Percentiles rank a stretch among this genome's conserved stretches.
Evolutionary conservation across 2,888 invertebrate species (phyloP).

Genomic region (Calliphora vomitoria): DNA sequence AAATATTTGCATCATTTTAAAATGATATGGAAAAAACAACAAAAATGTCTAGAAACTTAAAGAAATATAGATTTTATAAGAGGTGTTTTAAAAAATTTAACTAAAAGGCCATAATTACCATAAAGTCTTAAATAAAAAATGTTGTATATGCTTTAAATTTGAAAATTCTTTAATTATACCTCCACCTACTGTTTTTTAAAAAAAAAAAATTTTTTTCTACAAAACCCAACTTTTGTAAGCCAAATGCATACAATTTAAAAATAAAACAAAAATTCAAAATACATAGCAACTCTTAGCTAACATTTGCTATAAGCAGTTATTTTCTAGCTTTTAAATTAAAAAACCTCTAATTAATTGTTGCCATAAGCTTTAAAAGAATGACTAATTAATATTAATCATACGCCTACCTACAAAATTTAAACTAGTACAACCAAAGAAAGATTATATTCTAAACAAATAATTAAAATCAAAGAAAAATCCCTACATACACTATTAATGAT

Average conservation of each 20-base stretch:
- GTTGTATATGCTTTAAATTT: too few relatives aligned
- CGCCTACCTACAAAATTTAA: slow-evolving; percentile 28
- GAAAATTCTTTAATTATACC: too few relatives aligned
- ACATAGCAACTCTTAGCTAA: neutral
- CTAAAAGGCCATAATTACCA: neutral
- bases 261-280: slow-evolving; percentile 4
- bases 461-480: slow-evolving; percentile 25
- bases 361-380: slow-evolving; percentile 6
- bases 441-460: slow-evolving; percentile 39
- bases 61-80: neutral
- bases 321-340: neutral
- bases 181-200: neutral
- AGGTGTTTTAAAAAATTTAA: neutral
- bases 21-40: too few relatives aligned
- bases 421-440: neutral
- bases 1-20: too few relatives aligned
- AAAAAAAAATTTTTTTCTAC: neutral
- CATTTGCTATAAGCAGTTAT: neutral
- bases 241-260: too few relatives aligned
- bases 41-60: too few relatives aligned
- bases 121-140: neutral
- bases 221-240: neutral
- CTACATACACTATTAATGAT: slow-evolving; percentile 40
- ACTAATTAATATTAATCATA: slow-evolving; percentile 64
- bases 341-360: slow-evolving; percentile 38